These are phyloP conservation scores for Turritopsis rubra DNA, from an alignment of 30 jellyfish, hydroid and myxozoan species.

Conservation along the genomic window DNA sequence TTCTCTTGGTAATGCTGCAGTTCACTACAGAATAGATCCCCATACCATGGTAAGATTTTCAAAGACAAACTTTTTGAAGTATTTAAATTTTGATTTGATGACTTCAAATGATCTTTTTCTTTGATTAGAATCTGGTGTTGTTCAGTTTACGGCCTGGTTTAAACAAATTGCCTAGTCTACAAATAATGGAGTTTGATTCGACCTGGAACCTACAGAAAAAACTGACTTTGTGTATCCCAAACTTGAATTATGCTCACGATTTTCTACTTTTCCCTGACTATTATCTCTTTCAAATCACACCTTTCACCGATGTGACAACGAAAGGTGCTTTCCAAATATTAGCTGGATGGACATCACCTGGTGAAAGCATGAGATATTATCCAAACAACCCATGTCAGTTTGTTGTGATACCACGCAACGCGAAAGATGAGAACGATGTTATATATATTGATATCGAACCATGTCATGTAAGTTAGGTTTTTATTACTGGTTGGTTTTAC, in stretches of 20 bases:
- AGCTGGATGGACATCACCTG: conserved; percentile 89
- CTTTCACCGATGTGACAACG: conserved; percentile 66
- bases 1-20: conserved; percentile 70
- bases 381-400: conserved; percentile 78
- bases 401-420: conserved; percentile 84
- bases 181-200: conserved; percentile 71
- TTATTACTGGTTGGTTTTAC: no score
- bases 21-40: conserved; percentile 88
- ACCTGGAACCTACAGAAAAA: conserved; percentile 74
- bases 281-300: conserved; percentile 84
- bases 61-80: background rate
- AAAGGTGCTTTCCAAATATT: conserved; percentile 62
- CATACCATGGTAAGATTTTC: conserved; percentile 55
- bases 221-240: conserved; percentile 48
- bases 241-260: conserved; percentile 92
- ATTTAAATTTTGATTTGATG: background rate
- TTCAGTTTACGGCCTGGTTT: conserved; percentile 78
- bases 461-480: conserved; percentile 72
- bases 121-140: conserved; percentile 64
- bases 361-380: conserved; percentile 66
- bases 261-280: conserved; percentile 73
- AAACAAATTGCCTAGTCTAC: conserved; percentile 42
- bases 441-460: conserved; percentile 62
- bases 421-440: conserved; percentile 34
- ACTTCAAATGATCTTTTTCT: background rate